Evolutionary conservation across 2,888 invertebrate species (phyloP).

Genomic region (Nephrotoma appendiculata): DNA sequence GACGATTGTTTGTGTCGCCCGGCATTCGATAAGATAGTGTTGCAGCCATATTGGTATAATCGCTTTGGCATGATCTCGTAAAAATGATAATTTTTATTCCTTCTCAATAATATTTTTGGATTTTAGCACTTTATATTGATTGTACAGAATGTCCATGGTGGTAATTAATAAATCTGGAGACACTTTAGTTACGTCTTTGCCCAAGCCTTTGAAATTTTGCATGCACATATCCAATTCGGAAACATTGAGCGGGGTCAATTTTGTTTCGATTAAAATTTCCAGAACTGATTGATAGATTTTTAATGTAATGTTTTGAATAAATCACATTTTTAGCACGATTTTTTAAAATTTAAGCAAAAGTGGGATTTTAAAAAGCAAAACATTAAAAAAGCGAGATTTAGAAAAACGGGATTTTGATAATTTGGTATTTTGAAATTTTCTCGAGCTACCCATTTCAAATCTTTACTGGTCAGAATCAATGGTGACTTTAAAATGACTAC

Average conservation of each 20-base stretch:
- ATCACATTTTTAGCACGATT: too few species aligned
- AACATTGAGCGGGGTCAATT: constrained; percentile 61
- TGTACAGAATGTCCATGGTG: constrained; percentile 44
- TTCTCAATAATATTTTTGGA: constrained; percentile 12
- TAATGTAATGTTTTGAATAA: constrained; percentile 21
- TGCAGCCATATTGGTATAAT: constrained; percentile 87
- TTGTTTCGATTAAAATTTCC: constrained; percentile 54
- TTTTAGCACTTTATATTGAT: constrained; percentile 35
- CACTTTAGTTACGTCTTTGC: constrained; percentile 59
- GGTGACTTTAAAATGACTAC: too few species aligned
- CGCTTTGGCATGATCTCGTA: constrained; percentile 75
- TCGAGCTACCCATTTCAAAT: too few species aligned
- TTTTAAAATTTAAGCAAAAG: too few species aligned
- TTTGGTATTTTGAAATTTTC: too few species aligned
- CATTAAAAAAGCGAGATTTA: too few species aligned
- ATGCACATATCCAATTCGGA: constrained; percentile 70
- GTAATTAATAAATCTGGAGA: constrained; percentile 82
- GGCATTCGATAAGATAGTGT: constrained; percentile 91
- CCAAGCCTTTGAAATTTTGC: constrained; percentile 32
- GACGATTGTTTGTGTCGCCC: constrained; percentile 80
- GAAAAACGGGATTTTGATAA: too few species aligned
- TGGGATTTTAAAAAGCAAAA: too few species aligned
- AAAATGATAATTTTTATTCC: constrained; percentile 48
- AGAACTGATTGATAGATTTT: constrained; percentile 66
- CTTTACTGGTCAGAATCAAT: too few species aligned